Evolutionary conservation across 1,140 invertebrate genomes (phyloP).

Genomic region (Hylaeus volcanicus): DNA sequence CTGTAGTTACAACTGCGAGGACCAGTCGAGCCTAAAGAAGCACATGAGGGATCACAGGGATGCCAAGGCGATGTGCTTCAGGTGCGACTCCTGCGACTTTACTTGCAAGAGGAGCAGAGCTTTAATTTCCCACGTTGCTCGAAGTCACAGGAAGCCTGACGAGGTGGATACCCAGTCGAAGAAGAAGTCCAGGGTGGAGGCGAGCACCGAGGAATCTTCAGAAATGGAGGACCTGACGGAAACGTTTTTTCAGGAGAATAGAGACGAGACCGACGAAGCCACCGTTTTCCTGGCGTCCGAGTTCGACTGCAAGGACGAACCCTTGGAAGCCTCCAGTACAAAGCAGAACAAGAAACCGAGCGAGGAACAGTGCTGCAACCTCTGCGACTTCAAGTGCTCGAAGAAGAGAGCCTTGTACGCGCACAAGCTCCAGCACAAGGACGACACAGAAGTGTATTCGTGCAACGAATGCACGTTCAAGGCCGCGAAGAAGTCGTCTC

Average conservation of each 20-base stretch:
- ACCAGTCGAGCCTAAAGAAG: not conserved
- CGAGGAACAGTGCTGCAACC: slow-evolving; percentile 63
- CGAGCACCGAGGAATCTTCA: not conserved
- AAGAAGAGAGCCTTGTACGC: slow-evolving; percentile 81
- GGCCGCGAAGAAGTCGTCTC: slow-evolving; percentile 68
- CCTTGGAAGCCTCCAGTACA: not conserved
- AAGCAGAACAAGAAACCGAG: not conserved
- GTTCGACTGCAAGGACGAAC: slow-evolving; percentile 2
- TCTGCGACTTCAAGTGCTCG: slow-evolving; percentile 80
- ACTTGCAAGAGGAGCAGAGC: slow-evolving; percentile 50
- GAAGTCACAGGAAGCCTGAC: slow-evolving; percentile 28
- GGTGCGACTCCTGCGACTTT: slow-evolving; percentile 53
- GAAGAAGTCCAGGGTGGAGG: slow-evolving; percentile 17
- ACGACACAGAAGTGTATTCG: slow-evolving; percentile 60
- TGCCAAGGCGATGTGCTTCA: slow-evolving; percentile 9
- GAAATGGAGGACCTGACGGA: not conserved
- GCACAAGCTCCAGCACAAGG: slow-evolving; percentile 80
- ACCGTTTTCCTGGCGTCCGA: not conserved
- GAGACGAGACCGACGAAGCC: not conserved
- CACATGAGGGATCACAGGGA: slow-evolving; percentile 27
- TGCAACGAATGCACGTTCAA: slow-evolving; percentile 75
- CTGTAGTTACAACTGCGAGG: slow-evolving; percentile 12
- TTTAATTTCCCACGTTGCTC: slow-evolving; percentile 52
- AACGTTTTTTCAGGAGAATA: not conserved
- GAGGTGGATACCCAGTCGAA: too few species aligned